Conservation (phyloP, 2,888 invertebrate species). For the Yponomeuta evonymella region DNA sequence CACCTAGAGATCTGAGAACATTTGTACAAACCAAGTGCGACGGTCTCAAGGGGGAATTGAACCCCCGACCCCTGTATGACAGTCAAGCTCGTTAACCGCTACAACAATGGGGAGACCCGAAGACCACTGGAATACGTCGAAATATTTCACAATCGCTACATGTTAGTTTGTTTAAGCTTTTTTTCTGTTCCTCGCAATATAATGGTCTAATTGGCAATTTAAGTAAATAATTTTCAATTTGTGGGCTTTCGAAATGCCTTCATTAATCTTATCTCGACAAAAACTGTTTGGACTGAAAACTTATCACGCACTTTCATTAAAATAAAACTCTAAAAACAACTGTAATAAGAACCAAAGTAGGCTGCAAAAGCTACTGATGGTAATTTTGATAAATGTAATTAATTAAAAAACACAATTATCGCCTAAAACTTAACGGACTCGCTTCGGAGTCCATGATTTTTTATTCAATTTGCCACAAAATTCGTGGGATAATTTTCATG, state of each 20-base stretch:
- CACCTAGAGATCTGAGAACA: no score
- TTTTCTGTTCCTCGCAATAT: no score
- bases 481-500: constrained; percentile 10
- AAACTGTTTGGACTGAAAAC: not conserved
- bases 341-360: constrained; percentile 26
- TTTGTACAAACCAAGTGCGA: no score
- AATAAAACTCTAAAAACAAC: constrained; percentile 19
- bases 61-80: no score
- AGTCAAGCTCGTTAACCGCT: no score
- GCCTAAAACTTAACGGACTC: constrained; percentile 65
- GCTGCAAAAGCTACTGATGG: constrained; percentile 35
- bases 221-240: not conserved
- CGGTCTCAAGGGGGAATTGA: no score
- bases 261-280: constrained; percentile 6
- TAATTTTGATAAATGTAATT: constrained; percentile 43
- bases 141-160: no score
- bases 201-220: no score
- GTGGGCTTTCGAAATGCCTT: not conserved
- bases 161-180: no score
- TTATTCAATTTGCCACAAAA: constrained; percentile 9
- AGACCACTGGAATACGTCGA: no score
- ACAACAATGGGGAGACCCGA: no score
- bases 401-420: constrained; percentile 62
- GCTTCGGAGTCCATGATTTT: constrained; percentile 50
- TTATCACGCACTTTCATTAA: not conserved